Base-by-base conservation (phyloP, 2,113 vertebrate species). In the Macaca nemestrina region DNA sequence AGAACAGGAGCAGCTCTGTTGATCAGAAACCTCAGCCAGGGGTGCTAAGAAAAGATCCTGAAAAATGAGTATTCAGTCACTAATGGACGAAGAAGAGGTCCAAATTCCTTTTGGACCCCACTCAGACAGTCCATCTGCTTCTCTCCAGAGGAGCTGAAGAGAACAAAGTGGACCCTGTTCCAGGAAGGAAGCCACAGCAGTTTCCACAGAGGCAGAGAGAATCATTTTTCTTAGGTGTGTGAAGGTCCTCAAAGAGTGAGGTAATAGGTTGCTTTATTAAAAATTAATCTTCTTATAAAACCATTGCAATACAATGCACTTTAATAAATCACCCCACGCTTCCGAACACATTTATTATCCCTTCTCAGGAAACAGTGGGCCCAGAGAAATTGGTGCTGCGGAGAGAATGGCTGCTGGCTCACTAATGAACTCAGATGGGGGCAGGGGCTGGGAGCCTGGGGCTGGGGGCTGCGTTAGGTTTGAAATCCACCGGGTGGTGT, bases 201-300 rank as follows among this genome's bases (percentile, higher is more conserved):
- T 61, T 86, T 95, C 94, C 92, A 67, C 78, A 50, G 96, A 89
- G 92, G 96, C 88, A 73, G 11, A 88, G 61, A 83, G 93, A 81
- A 70, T 96, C 96, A 97, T 98, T 97, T 98, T 97, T 96, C 98
- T 98, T 98, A 93, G 97, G 97, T 97, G 93, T 94, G 95, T 38
- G 92, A 95, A 98, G 94, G 96, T 96, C 95, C 94, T 97, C 75
- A 30, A 97, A 98, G 97, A 98, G 88, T 94, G 96, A 98, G 97
- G 97, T 96, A 97, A 97, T 97, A 97, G 97, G 97, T 96, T 98
- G 98, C 98, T 97, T 97, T 98, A 97, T 98, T 97, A 97, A 97
- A 98, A 98, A 97, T 98, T 97, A 98, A 98, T 98, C 97, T 98
- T 95, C 97, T 97, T 97, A 97, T 98, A 97, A 97, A 98, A 98